Evolutionary conservation across 2,113 vertebrate genomes (phyloP).

Genomic region (Zonotrichia leucophrys): DNA sequence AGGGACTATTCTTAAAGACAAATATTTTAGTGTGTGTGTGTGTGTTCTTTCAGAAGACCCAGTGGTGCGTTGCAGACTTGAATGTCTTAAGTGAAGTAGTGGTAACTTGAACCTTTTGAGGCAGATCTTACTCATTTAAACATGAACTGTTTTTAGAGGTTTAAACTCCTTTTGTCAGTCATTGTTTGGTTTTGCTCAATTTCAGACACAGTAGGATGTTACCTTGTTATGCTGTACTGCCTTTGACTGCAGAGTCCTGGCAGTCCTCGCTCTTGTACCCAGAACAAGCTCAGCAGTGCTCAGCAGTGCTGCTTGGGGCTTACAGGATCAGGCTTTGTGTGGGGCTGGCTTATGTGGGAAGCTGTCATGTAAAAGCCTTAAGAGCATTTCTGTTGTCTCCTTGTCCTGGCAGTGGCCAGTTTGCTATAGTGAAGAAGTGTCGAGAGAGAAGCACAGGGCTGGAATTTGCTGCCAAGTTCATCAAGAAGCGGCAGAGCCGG

Average conservation of each 20-base stretch:
- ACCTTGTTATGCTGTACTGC: not conserved
- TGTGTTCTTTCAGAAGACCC: not conserved
- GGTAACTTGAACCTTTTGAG: not conserved
- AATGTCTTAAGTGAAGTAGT: not conserved
- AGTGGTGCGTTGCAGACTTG: not conserved
- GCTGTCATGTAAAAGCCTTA: not conserved
- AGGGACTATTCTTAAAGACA: not conserved
- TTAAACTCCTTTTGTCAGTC: not conserved
- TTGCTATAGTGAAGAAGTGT: slow-evolving; percentile 93
- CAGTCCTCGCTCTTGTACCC: not conserved
- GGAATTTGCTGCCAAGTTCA: slow-evolving; percentile 93
- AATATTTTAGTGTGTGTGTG: not conserved
- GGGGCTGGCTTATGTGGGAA: not conserved
- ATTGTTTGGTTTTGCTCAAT: not conserved
- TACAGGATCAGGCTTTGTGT: not conserved
- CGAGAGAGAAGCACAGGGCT: slow-evolving; percentile 81
- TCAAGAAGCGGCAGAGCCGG: slow-evolving; percentile 90
- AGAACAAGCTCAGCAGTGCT: not conserved
- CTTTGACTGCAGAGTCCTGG: not conserved
- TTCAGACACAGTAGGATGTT: not conserved
- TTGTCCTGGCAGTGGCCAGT: slow-evolving; percentile 87
- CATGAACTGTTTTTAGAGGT: not conserved
- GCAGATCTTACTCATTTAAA: not conserved
- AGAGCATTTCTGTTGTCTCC: not conserved
- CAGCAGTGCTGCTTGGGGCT: not conserved